Percentiles rank a stretch among this genome's conserved stretches.
Evolutionary conservation across 2,888 invertebrate species (phyloP).

Genomic region (Stenotaenia linearis): DNA sequence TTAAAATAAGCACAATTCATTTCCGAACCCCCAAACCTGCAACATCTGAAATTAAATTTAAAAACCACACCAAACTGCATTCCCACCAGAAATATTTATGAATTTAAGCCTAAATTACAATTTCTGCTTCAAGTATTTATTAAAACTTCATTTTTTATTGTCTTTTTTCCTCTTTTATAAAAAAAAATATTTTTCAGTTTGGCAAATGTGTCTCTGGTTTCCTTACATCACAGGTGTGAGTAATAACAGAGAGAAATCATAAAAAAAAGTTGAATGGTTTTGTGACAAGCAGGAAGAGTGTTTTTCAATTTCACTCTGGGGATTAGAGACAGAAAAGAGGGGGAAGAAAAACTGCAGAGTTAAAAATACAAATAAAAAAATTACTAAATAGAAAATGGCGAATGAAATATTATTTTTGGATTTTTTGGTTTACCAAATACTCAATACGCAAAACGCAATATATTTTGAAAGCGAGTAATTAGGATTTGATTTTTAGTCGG

Average conservation of each 20-base stretch:
- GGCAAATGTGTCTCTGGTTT: slow-evolving; percentile 8
- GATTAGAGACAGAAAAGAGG: not conserved
- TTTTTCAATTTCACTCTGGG: slow-evolving; percentile 13
- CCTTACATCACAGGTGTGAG: slow-evolving; percentile 15
- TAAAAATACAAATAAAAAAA: not conserved
- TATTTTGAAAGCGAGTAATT: no score
- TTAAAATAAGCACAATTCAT: no score
- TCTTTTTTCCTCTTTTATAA: not conserved
- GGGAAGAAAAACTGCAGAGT: not conserved
- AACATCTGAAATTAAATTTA: no score
- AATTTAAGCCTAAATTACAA: not conserved
- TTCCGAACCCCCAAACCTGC: no score
- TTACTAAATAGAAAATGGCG: not conserved
- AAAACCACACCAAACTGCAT: no score
- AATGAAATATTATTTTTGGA: not conserved
- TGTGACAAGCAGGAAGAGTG: slow-evolving; percentile 12
- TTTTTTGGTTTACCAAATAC: no score
- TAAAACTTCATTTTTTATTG: no score
- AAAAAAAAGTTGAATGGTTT: slow-evolving; percentile 11
- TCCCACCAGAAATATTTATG: no score
- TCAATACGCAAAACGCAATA: no score
- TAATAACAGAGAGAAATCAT: slow-evolving; percentile 7
- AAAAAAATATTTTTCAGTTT: not conserved
- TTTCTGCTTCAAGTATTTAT: no score
- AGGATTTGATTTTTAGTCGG: no score